phyloP scores from a whole-genome alignment of 2,888 invertebrate species.

The Dexiosoma caninum region DNA sequence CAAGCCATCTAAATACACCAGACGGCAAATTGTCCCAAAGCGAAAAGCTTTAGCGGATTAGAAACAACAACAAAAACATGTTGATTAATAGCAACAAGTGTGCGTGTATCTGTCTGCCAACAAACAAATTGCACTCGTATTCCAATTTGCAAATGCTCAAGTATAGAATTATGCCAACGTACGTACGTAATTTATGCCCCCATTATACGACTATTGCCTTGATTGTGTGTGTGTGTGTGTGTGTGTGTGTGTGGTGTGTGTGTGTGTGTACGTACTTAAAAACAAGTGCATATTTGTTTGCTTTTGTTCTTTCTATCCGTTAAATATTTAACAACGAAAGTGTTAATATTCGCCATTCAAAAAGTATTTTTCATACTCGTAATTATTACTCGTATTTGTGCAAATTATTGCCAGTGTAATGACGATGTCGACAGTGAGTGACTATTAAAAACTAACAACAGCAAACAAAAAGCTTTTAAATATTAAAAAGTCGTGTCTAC shows the following conservation, averaged over 20 bases:
- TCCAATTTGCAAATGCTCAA: neutral
- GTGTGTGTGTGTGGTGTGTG: too few relatives aligned
- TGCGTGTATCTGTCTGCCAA: neutral
- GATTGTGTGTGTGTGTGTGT: too few relatives aligned
- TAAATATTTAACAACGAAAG: neutral
- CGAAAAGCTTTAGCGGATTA: too few relatives aligned
- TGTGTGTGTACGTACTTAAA: neutral
- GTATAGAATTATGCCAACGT: neutral
- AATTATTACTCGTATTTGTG: conserved; percentile 14
- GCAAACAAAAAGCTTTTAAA: conserved; percentile 4
- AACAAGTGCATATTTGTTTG: neutral
- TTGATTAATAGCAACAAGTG: neutral
- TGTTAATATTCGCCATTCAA: conserved; percentile 2
- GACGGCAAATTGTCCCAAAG: too few relatives aligned
- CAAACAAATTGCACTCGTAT: neutral
- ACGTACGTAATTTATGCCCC: neutral
- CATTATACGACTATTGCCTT: neutral
- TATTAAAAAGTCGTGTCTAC: neutral
- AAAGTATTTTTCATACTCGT: too few relatives aligned
- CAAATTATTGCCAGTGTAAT: conserved; percentile 21
- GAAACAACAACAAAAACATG: too few relatives aligned
- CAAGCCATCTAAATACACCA: too few relatives aligned
- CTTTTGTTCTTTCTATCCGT: too few relatives aligned
- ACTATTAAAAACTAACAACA: neutral
- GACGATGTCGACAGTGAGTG: neutral